phyloP scores from a whole-genome alignment of 2,113 vertebrate genomes.

The Sphyrna mokarran region DNA sequence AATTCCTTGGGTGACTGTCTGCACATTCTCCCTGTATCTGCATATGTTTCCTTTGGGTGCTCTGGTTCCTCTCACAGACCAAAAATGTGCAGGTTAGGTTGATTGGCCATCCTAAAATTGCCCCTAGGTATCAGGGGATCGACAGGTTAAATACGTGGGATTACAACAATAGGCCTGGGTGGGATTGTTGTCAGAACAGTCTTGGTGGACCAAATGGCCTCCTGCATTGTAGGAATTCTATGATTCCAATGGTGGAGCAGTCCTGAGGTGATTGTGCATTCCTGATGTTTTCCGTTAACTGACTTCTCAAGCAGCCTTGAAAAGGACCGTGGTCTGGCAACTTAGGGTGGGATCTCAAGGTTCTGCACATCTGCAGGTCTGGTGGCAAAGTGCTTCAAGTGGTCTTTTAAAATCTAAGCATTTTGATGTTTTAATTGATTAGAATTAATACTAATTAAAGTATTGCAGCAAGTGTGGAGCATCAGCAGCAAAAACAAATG shows the following conservation, averaged over 20 bases:
- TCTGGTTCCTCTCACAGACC: too few species aligned
- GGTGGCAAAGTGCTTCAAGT: not conserved
- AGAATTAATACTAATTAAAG: not conserved
- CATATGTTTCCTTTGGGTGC: too few species aligned
- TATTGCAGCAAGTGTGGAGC: not conserved
- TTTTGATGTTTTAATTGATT: not conserved
- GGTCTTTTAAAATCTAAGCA: not conserved
- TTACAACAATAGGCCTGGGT: too few species aligned
- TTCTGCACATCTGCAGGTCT: not conserved
- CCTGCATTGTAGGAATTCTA: too few species aligned
- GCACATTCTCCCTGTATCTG: too few species aligned
- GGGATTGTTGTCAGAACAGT: too few species aligned
- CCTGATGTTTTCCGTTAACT: not conserved
- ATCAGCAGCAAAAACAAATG: not conserved
- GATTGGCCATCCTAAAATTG: too few species aligned
- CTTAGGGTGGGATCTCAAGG: not conserved
- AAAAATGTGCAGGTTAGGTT: too few species aligned
- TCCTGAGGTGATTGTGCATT: not conserved
- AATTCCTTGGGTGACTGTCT: too few species aligned
- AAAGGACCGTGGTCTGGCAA: not conserved
- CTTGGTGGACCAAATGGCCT: too few species aligned
- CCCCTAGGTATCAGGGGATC: too few species aligned
- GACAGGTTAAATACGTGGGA: too few species aligned
- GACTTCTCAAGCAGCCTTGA: not conserved
- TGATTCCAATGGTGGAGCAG: not conserved